phyloP scores from a whole-genome alignment of 2,888 invertebrate species.

The Drosophila fungiperda region DNA sequence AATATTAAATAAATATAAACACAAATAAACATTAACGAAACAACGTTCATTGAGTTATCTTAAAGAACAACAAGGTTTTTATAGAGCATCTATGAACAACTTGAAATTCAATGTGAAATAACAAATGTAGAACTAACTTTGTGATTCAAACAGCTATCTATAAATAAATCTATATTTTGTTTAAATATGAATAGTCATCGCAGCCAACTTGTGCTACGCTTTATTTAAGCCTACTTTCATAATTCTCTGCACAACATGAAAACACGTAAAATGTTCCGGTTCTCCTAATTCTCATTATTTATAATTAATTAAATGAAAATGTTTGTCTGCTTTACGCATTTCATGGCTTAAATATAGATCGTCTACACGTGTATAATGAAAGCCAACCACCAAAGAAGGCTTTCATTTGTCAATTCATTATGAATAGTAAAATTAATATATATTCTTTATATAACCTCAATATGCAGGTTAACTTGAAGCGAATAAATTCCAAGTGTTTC shows the following conservation, averaged over 20 bases:
- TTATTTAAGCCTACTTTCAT: neutral
- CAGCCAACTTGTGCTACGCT: neutral
- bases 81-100: neutral
- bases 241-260: neutral
- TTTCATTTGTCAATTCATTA: neutral
- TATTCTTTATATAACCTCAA: neutral
- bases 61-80: neutral
- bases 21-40: no score
- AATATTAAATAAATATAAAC: no score
- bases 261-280: neutral
- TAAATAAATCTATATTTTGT: neutral
- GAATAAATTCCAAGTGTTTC: neutral
- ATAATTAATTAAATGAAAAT: constrained; percentile 7
- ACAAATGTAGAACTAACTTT: neutral
- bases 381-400: neutral
- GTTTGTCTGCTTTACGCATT: neutral
- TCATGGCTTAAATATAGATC: neutral
- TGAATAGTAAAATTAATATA: neutral
- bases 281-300: neutral
- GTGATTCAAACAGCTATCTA: neutral
- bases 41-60: neutral
- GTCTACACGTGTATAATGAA: neutral
- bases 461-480: neutral
- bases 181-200: neutral
- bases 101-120: neutral